Conservation (phyloP, 1,140 invertebrate genomes). For the Penaeus chinensis region DNA sequence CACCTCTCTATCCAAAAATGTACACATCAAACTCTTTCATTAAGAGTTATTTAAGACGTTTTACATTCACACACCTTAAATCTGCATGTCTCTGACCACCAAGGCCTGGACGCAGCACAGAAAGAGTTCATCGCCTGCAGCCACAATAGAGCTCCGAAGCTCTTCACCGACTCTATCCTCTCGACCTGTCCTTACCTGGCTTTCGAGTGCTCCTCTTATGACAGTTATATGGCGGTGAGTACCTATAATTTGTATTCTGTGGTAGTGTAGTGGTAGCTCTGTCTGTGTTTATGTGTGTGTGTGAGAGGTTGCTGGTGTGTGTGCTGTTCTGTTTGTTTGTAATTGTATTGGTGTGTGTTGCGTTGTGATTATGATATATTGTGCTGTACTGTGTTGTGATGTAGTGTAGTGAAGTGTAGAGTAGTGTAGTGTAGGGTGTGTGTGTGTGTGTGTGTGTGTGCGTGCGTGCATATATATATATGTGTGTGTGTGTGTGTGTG, state of each 20-base stretch:
- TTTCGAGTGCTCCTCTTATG: slow-evolving; percentile 57
- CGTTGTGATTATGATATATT: too few relatives aligned
- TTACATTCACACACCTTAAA: too few relatives aligned
- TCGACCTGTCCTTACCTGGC: slow-evolving; percentile 55
- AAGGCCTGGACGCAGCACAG: slow-evolving; percentile 42
- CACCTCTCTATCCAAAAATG: too few relatives aligned
- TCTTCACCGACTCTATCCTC: slow-evolving; percentile 56
- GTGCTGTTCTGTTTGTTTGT: too few relatives aligned
- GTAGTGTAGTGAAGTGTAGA: neutral
- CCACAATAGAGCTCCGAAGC: slow-evolving; percentile 44
- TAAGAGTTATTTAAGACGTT: too few relatives aligned
- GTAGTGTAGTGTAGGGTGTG: neutral
- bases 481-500: slow-evolving; percentile 4
- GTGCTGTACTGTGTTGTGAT: too few relatives aligned
- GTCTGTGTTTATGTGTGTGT: neutral
- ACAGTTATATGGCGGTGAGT: slow-evolving; percentile 45
- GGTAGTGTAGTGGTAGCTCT: too few relatives aligned
- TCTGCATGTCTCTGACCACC: too few relatives aligned
- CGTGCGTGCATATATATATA: slow-evolving; percentile 17
- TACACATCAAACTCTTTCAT: neutral
- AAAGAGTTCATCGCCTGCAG: slow-evolving; percentile 55
- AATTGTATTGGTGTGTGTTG: too few relatives aligned
- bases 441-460: neutral
- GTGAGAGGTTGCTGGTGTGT: neutral
- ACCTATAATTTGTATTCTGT: neutral